Percentiles rank a stretch among this genome's conserved stretches.
These are phyloP conservation scores for Athetis lepigone DNA, from an alignment of 2,888 invertebrate genomes.

Conservation along the genomic window DNA sequence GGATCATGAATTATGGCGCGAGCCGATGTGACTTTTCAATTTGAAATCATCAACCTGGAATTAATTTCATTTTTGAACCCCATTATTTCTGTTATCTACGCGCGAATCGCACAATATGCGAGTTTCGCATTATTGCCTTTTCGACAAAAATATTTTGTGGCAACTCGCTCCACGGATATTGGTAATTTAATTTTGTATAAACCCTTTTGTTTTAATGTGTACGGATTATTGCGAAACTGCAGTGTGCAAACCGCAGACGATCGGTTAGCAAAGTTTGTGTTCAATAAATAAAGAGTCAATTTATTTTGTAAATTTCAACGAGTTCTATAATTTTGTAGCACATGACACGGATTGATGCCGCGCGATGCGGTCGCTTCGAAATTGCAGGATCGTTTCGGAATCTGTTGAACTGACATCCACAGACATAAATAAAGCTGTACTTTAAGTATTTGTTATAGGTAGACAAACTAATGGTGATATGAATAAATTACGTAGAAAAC, in stretches of 20 bases:
- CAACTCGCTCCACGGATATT: conserved; percentile 71
- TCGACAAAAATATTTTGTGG: conserved; percentile 87
- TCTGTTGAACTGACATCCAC: conserved; percentile 14
- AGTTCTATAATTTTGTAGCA: conserved; percentile 16
- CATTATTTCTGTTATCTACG: conserved; percentile 90
- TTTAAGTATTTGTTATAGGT: conserved; percentile 29
- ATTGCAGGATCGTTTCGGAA: conserved; percentile 2
- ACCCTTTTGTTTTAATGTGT: conserved; percentile 74
- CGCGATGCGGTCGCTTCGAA: not conserved
- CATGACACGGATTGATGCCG: not conserved
- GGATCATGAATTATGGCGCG: conserved; percentile 90
- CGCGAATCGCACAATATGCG: conserved; percentile 89
- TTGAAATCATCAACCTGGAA: conserved; percentile 91
- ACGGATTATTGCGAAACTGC: conserved; percentile 64
- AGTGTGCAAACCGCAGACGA: conserved; percentile 60
- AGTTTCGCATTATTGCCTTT: conserved; percentile 86
- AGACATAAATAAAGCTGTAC: conserved; percentile 46
- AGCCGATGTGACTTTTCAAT: conserved; percentile 91
- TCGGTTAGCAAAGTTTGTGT: conserved; percentile 53
- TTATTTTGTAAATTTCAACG: conserved; percentile 37
- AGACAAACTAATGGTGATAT: conserved; percentile 47
- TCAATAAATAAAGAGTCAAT: conserved; percentile 58
- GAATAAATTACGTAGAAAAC: conserved; percentile 66
- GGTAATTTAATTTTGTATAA: conserved; percentile 77
- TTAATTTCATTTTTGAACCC: conserved; percentile 91